A percentile compares a stretch with the other conserved stretches of the same genome.
phyloP scores from a whole-genome alignment of 2,797 vertebrate species.

The Tympanoctomys barrerae region DNA sequence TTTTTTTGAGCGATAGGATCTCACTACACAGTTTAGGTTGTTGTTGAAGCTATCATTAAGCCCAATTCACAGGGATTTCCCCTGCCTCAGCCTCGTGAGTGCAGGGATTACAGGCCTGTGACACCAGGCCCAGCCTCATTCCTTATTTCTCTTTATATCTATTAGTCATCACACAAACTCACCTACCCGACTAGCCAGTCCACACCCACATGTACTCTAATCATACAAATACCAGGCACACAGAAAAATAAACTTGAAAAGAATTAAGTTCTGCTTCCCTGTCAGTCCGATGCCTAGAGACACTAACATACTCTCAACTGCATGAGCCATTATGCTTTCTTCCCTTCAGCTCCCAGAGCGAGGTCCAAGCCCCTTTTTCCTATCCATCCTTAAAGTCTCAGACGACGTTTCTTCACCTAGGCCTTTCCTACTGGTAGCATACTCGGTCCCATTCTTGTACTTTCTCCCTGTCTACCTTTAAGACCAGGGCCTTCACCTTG shows the following conservation, averaged over 20 bases:
- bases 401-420: conserved; percentile 5
- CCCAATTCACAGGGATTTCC: not conserved
- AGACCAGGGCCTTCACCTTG: not conserved
- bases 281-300: not conserved
- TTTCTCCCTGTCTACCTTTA: not conserved
- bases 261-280: not conserved
- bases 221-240: conserved; percentile 33
- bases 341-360: not conserved
- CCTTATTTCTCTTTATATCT: not conserved
- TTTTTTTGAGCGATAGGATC: not conserved
- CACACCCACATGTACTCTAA: not conserved
- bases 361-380: not conserved
- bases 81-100: not conserved
- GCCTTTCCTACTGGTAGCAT: not conserved
- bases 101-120: not conserved
- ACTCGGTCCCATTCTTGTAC: not conserved
- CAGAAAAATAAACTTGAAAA: conserved; percentile 40
- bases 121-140: not conserved
- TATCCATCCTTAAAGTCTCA: not conserved
- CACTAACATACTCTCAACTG: not conserved
- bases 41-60: not conserved
- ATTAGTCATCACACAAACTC: not conserved
- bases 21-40: not conserved
- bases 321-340: not conserved
- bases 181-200: not conserved